A percentile compares a stretch with the other conserved stretches of the same genome.
Conservation (phyloP, 2,888 invertebrate species). For the Strigamia crassipes region DNA sequence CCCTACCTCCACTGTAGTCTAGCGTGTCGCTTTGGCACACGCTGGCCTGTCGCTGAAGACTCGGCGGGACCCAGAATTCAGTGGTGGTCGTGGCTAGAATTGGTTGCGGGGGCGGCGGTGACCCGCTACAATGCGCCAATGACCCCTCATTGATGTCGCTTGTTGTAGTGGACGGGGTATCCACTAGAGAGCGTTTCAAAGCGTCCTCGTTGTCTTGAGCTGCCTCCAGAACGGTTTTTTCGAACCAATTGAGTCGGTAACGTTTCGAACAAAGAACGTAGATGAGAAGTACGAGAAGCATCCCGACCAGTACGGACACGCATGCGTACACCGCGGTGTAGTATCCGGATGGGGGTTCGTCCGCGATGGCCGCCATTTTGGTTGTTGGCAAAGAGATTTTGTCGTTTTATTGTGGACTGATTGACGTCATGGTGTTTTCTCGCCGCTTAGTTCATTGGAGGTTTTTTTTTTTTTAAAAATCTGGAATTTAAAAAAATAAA, state of each 20-base stretch:
- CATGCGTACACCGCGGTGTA: slow-evolving; percentile 49
- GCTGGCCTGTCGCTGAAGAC: slow-evolving; percentile 50
- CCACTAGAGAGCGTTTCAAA: not conserved
- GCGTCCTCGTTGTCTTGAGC: slow-evolving; percentile 54
- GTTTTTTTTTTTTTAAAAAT: not conserved
- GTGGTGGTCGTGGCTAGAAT: slow-evolving; percentile 50
- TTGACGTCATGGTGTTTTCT: not conserved
- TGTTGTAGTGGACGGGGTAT: slow-evolving; percentile 52
- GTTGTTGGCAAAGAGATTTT: not conserved
- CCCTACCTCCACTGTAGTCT: slow-evolving; percentile 49
- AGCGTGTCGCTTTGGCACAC: slow-evolving; percentile 50
- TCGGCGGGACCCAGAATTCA: slow-evolving; percentile 58
- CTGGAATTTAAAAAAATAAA: no score
- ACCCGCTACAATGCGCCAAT: not conserved
- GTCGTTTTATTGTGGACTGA: not conserved
- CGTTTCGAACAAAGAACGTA: slow-evolving; percentile 65
- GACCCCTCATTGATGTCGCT: slow-evolving; percentile 47
- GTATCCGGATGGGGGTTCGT: slow-evolving; percentile 43
- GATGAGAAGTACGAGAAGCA: slow-evolving; percentile 55
- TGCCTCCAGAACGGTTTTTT: slow-evolving; percentile 65
- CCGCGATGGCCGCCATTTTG: not conserved
- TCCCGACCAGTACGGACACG: slow-evolving; percentile 49
- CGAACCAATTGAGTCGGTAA: slow-evolving; percentile 67
- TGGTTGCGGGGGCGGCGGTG: slow-evolving; percentile 45
- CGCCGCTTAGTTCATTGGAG: not conserved